These are phyloP conservation scores for Genyomyrus donnyi DNA, from an alignment of 2,113 vertebrate species.

Conservation along the genomic window DNA sequence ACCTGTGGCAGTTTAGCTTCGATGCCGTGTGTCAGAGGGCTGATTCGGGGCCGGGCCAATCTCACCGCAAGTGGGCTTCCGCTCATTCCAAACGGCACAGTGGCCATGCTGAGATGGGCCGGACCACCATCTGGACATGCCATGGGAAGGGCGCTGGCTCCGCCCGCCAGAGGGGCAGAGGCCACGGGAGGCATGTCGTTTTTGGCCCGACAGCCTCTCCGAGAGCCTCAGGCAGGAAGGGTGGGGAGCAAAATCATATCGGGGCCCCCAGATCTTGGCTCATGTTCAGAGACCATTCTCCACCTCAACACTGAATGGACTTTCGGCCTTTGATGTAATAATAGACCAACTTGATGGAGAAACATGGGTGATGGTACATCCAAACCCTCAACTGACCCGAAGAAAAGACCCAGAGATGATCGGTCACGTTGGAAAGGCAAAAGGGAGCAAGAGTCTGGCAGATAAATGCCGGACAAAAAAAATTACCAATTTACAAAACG, in stretches of 20 bases:
- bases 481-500: background rate
- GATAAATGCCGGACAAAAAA: background rate
- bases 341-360: background rate
- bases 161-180: background rate
- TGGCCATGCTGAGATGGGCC: slow-evolving; percentile 1
- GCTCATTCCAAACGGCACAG: background rate
- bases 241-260: background rate
- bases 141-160: background rate
- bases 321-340: slow-evolving; percentile 4
- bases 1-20: background rate
- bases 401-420: background rate
- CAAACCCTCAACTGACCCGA: background rate
- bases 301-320: background rate
- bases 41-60: background rate
- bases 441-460: background rate
- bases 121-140: slow-evolving; percentile 9
- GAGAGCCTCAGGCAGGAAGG: background rate
- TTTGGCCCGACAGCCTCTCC: background rate
- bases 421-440: background rate
- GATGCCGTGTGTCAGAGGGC: background rate
- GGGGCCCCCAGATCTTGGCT: background rate
- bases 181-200: background rate
- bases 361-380: background rate
- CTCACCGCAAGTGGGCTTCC: background rate
- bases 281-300: background rate